These are phyloP conservation scores for Lamellibrachia luymesi DNA, from an alignment of 1,140 invertebrate species.

Conservation along the genomic window DNA sequence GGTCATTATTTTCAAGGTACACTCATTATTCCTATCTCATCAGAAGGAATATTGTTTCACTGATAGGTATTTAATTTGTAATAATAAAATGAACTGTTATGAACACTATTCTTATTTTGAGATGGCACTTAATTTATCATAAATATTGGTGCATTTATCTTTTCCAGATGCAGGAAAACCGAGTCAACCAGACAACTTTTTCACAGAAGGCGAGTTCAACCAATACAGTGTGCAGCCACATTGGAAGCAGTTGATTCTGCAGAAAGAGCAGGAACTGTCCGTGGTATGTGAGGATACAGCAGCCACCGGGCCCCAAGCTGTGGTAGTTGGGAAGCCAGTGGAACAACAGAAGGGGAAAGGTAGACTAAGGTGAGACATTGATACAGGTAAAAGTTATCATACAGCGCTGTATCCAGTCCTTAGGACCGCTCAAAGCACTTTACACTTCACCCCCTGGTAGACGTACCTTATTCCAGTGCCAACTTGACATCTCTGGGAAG, in stretches of 20 bases:
- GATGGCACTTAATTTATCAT: neutral
- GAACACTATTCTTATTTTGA: neutral
- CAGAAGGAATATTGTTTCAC: too few species aligned
- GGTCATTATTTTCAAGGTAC: neutral
- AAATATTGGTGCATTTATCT: neutral
- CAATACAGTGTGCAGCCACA: neutral
- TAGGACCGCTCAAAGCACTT: neutral
- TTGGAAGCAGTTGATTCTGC: neutral
- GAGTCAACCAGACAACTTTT: neutral
- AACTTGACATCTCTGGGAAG: neutral
- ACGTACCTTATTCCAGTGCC: neutral
- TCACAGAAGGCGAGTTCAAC: neutral
- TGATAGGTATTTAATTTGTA: too few species aligned
- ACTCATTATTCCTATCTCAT: neutral
- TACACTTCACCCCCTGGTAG: neutral
- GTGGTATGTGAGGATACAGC: neutral
- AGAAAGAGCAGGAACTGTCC: neutral
- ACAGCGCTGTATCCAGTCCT: neutral
- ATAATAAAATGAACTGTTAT: too few species aligned
- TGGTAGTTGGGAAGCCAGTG: neutral
- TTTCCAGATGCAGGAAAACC: constrained; percentile 8
- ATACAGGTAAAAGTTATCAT: neutral
- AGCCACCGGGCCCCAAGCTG: neutral
- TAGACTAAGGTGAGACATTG: neutral
- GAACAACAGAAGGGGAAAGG: neutral